Evolutionary conservation across 2,888 invertebrate genomes (phyloP).

Genomic region (Ectemnius cavifrons): DNA sequence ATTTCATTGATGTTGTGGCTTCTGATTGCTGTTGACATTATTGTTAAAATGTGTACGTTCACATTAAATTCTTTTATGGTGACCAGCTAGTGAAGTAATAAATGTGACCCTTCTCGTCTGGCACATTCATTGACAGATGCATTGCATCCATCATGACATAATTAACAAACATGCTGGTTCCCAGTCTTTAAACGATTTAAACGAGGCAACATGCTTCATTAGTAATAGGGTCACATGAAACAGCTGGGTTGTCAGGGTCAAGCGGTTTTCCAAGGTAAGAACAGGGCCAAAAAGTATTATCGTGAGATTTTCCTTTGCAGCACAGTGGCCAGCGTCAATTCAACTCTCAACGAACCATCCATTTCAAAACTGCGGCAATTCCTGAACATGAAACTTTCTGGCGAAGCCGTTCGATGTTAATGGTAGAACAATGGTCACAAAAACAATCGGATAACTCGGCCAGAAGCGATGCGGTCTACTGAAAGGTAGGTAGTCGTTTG

Average conservation of each 20-base stretch:
- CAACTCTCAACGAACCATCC: constrained; percentile 34
- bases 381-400: constrained; percentile 64
- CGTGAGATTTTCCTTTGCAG: constrained; percentile 34
- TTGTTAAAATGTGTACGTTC: no score
- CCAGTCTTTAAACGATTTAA: no score
- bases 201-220: no score
- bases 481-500: constrained; percentile 50
- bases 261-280: constrained; percentile 26
- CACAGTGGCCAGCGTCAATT: not conserved
- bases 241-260: constrained; percentile 22
- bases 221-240: no score
- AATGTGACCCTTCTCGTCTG: no score
- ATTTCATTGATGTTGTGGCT: no score
- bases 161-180: no score
- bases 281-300: constrained; percentile 26
- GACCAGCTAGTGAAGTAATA: no score
- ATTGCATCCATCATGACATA: no score
- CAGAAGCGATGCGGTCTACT: constrained; percentile 17
- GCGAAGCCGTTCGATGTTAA: constrained; percentile 64
- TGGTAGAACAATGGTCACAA: constrained; percentile 65
- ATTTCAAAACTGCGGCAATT: constrained; percentile 58
- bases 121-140: no score
- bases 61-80: no score
- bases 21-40: no score
- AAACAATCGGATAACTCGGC: constrained; percentile 67